Evolutionary conservation across 2,888 invertebrate species (phyloP).

Genomic region (Noctua pronuba): DNA sequence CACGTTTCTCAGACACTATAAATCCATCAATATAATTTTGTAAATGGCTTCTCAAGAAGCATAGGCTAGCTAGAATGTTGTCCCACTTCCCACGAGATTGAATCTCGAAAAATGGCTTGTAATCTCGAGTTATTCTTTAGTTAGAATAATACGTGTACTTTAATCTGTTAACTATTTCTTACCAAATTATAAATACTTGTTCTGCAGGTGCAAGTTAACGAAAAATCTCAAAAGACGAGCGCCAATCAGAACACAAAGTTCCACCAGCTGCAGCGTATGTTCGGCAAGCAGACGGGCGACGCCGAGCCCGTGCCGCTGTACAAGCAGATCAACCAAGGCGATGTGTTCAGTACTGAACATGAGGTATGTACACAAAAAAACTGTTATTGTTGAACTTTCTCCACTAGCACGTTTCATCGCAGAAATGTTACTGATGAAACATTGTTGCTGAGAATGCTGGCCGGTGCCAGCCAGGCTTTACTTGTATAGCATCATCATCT

Average conservation of each 20-base stretch:
- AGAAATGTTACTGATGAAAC: background rate
- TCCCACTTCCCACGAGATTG: too few relatives aligned
- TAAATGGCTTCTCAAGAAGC: too few relatives aligned
- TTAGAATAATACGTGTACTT: background rate
- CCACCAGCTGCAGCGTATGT: slow-evolving; percentile 94
- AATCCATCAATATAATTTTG: too few relatives aligned
- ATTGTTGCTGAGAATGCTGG: background rate
- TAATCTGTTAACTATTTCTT: too few relatives aligned
- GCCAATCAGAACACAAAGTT: slow-evolving; percentile 95
- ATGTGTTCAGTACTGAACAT: slow-evolving; percentile 91
- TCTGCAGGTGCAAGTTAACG: slow-evolving; percentile 83
- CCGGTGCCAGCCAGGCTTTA: background rate
- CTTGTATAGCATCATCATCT: background rate
- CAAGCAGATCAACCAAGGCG: slow-evolving; percentile 91
- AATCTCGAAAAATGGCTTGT: background rate
- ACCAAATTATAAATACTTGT: too few relatives aligned
- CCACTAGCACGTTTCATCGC: background rate
- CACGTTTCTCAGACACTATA: too few relatives aligned
- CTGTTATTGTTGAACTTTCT: background rate
- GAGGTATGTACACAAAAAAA: slow-evolving; percentile 81
- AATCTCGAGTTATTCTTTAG: too few relatives aligned
- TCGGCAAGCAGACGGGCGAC: slow-evolving; percentile 91
- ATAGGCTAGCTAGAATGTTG: too few relatives aligned
- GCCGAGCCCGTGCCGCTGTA: slow-evolving; percentile 88
- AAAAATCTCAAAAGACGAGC: slow-evolving; percentile 94